Percentiles rank a stretch among this genome's conserved stretches.
These are phyloP conservation scores for Sphecodes monilicornis DNA, from an alignment of 2,888 invertebrate species.

Conservation along the genomic window DNA sequence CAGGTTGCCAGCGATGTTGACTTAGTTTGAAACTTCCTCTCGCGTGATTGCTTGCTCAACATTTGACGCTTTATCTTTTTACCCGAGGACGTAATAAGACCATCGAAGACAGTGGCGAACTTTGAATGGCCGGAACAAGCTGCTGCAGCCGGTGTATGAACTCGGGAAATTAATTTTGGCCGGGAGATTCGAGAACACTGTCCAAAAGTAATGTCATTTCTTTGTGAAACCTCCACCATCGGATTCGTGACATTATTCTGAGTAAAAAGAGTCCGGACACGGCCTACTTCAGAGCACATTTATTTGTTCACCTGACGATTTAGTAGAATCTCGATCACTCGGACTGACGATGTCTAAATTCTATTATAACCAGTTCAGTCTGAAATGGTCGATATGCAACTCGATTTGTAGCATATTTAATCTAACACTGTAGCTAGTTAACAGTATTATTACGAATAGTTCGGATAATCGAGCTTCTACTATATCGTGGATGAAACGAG, in stretches of 20 bases:
- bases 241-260: background rate
- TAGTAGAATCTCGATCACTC: too few relatives aligned
- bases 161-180: background rate
- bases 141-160: background rate
- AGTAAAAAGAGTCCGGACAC: background rate
- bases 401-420: too few relatives aligned
- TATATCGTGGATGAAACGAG: background rate
- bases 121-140: background rate
- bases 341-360: too few relatives aligned
- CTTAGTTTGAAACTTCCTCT: slow-evolving; percentile 7
- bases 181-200: background rate
- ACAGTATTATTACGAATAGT: background rate
- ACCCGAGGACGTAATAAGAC: background rate
- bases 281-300: too few relatives aligned
- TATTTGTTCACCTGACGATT: too few relatives aligned
- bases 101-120: background rate
- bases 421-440: too few relatives aligned
- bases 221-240: background rate
- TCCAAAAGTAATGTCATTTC: background rate
- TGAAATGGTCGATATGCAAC: too few relatives aligned
- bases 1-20: slow-evolving; percentile 2
- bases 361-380: background rate
- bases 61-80: slow-evolving; percentile 11
- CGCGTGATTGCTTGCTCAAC: slow-evolving; percentile 13
- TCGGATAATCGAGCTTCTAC: background rate